These are phyloP conservation scores for Neostethus bicornis DNA, from an alignment of 2,797 vertebrate genomes.

Conservation along the genomic window DNA sequence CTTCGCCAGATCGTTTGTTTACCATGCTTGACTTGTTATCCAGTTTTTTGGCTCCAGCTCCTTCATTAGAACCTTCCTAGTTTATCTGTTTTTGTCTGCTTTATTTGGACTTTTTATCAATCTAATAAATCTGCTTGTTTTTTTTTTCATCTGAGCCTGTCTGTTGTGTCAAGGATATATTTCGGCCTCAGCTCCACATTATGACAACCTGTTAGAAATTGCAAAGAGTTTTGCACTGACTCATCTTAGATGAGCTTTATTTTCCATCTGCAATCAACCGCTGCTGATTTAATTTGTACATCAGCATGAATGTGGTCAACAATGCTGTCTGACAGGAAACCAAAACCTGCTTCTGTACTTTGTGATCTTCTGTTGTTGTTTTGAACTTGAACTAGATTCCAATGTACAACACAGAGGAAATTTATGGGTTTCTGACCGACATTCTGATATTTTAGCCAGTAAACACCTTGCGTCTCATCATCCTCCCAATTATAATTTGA, in stretches of 20 bases:
- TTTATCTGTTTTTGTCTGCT: too few species aligned
- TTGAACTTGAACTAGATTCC: neutral
- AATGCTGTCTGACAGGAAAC: conserved; percentile 15
- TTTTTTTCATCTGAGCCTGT: too few species aligned
- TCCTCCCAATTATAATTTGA: conserved; percentile 25
- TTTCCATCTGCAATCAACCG: conserved; percentile 1
- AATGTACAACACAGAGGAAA: conserved; percentile 2
- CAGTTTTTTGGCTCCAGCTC: too few species aligned
- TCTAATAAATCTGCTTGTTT: too few species aligned
- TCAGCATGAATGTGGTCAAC: neutral
- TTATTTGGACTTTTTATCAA: too few species aligned
- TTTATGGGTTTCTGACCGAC: conserved; percentile 7
- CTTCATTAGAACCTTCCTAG: too few species aligned
- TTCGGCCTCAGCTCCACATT: too few species aligned
- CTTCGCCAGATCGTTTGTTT: too few species aligned
- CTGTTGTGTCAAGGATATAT: too few species aligned
- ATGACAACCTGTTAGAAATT: conserved; percentile 12
- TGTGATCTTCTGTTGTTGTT: neutral
- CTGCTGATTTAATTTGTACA: conserved; percentile 5
- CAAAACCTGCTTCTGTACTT: neutral
- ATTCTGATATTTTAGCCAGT: conserved; percentile 14
- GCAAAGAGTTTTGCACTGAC: neutral
- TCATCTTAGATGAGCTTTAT: conserved; percentile 11
- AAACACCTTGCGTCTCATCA: conserved; percentile 42
- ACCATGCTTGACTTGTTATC: too few species aligned